A percentile compares a stretch with the other conserved stretches of the same genome.
These are phyloP conservation scores for Ceyx margarethae DNA, from an alignment of 2,113 vertebrate genomes.

Conservation along the genomic window DNA sequence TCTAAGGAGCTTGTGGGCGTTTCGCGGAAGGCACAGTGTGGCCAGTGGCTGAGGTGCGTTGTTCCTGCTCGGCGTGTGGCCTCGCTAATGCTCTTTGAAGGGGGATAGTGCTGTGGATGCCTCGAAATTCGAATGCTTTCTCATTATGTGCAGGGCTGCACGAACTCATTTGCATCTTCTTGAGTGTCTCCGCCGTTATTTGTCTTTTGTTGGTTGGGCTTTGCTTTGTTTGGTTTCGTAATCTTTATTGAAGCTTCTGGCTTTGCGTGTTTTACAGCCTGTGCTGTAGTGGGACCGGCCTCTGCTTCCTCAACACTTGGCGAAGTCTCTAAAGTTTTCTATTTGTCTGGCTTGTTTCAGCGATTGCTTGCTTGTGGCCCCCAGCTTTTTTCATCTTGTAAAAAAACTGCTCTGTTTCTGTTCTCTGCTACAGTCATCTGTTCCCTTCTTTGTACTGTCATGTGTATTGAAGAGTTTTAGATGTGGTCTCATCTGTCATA, in stretches of 20 bases:
- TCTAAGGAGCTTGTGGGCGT: accelerated
- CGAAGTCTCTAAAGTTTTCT: neutral
- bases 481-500: neutral
- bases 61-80: accelerated
- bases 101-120: neutral
- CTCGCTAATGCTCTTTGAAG: accelerated
- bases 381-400: neutral
- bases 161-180: neutral
- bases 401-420: neutral
- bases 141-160: accelerated
- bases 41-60: neutral
- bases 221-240: neutral
- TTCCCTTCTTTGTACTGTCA: neutral
- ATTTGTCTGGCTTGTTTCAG: neutral
- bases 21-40: accelerated
- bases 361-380: neutral
- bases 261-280: neutral
- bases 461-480: neutral
- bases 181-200: neutral
- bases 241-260: neutral
- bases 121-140: neutral
- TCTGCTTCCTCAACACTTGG: neutral
- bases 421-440: neutral
- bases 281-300: neutral
- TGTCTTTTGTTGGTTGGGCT: neutral